Conservation (phyloP, 2,797 vertebrate species). For the Lagodon rhomboides region DNA sequence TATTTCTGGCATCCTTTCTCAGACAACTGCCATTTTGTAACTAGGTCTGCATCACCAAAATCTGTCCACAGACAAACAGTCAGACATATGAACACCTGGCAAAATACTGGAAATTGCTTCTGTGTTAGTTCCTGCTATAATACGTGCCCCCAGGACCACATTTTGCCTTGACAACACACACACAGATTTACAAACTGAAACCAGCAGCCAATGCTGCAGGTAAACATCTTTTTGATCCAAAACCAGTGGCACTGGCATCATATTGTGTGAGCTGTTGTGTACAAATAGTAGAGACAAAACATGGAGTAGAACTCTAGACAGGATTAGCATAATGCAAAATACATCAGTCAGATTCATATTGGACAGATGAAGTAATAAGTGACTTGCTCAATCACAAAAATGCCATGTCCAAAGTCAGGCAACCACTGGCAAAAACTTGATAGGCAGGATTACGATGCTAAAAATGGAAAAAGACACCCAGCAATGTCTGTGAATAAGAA, state of each 20-base stretch:
- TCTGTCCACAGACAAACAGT: no score
- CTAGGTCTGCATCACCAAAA: no score
- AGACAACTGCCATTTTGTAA: background rate
- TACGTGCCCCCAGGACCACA: no score
- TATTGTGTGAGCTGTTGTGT: background rate
- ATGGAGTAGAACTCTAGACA: background rate
- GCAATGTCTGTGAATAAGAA: background rate
- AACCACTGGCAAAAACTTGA: background rate
- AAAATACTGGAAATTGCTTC: no score
- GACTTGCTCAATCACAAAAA: background rate
- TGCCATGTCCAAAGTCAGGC: background rate
- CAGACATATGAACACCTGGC: no score
- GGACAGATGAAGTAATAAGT: background rate
- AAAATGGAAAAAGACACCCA: background rate
- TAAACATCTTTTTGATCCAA: constrained; percentile 30
- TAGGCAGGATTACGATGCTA: background rate
- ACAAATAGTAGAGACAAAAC: background rate
- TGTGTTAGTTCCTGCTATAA: no score
- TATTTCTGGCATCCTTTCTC: no score
- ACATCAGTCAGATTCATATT: background rate
- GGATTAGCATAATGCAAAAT: background rate
- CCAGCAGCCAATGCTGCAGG: no score
- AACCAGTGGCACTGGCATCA: background rate
- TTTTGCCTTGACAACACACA: no score
- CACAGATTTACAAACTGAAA: no score